phyloP scores from a whole-genome alignment of 2,888 invertebrate species.

The Rhingia rostrata region DNA sequence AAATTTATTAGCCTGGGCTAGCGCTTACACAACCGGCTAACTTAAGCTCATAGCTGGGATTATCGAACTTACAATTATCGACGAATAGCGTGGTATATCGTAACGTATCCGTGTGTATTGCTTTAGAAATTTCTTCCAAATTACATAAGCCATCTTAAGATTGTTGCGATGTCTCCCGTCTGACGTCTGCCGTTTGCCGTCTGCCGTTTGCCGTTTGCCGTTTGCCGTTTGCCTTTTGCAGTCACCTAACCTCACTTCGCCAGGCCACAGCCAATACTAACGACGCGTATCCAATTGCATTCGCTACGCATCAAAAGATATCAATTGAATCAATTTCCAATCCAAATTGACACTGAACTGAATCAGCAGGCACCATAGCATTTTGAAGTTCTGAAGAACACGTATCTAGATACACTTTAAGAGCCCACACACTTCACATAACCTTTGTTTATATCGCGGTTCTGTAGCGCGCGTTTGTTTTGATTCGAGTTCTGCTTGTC shows the following conservation, averaged over 20 bases:
- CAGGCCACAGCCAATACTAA: slow-evolving; percentile 33
- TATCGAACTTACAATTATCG: slow-evolving; percentile 76
- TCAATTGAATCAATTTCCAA: slow-evolving; percentile 26
- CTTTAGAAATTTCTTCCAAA: slow-evolving; percentile 82
- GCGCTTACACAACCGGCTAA: slow-evolving; percentile 40
- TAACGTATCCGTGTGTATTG: slow-evolving; percentile 80
- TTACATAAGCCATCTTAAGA: slow-evolving; percentile 80
- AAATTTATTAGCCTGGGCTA: slow-evolving; percentile 46
- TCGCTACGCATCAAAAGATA: slow-evolving; percentile 5
- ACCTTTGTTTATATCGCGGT: slow-evolving; percentile 24
- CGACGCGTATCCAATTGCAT: slow-evolving; percentile 49
- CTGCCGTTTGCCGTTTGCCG: not conserved
- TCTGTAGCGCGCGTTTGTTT: not conserved
- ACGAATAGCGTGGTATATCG: slow-evolving; percentile 76
- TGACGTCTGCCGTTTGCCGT: not conserved
- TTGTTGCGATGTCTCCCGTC: slow-evolving; percentile 2
- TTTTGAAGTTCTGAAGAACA: slow-evolving; percentile 35
- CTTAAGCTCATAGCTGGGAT: slow-evolving; percentile 28
- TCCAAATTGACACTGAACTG: slow-evolving; percentile 57
- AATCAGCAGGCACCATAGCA: slow-evolving; percentile 33
- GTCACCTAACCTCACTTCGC: not conserved
- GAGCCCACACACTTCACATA: slow-evolving; percentile 1
- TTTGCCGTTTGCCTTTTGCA: not conserved
- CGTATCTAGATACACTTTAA: not conserved
- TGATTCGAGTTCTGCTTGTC: slow-evolving; percentile 39